Evolutionary conservation across 2,113 vertebrate species (phyloP).

Genomic region (Syrmaticus mikado): DNA sequence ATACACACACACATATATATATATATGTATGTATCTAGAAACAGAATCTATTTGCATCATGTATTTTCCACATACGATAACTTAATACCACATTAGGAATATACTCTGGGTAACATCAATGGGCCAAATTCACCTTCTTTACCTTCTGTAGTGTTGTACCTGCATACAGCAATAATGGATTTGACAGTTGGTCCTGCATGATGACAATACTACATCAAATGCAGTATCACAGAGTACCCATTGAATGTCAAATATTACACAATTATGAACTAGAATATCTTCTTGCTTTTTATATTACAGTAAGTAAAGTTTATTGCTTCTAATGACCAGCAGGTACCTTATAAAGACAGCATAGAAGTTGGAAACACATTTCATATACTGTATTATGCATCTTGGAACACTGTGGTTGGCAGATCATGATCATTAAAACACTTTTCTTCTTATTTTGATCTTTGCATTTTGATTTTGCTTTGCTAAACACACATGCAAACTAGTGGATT

Average conservation of each 20-base stretch:
- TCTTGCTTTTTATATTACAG: conserved; percentile 57
- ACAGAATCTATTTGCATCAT: conserved; percentile 4
- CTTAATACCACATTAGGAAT: conserved; percentile 11
- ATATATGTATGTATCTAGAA: not conserved
- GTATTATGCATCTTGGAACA: conserved; percentile 46
- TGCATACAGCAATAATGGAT: conserved; percentile 51
- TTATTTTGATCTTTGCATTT: conserved; percentile 51
- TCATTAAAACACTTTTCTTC: not conserved
- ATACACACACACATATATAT: not conserved
- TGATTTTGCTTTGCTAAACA: conserved; percentile 56
- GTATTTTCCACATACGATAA: conserved; percentile 57
- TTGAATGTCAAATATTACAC: conserved; percentile 18
- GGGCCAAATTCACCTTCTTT: conserved; percentile 42
- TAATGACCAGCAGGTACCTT: conserved; percentile 66
- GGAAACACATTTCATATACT: conserved; percentile 48
- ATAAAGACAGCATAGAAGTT: conserved; percentile 60
- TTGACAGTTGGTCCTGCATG: conserved; percentile 26
- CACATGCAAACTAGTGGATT: conserved; percentile 51
- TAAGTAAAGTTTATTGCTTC: conserved; percentile 80
- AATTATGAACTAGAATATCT: conserved; percentile 41
- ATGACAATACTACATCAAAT: conserved; percentile 2
- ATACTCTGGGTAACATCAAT: conserved; percentile 53
- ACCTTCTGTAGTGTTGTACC: conserved; percentile 28
- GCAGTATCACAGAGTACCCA: conserved; percentile 39
- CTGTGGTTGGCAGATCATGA: conserved; percentile 7